Conservation (phyloP, 2,797 vertebrate species). For the Phyllotis vaccarum region DNA sequence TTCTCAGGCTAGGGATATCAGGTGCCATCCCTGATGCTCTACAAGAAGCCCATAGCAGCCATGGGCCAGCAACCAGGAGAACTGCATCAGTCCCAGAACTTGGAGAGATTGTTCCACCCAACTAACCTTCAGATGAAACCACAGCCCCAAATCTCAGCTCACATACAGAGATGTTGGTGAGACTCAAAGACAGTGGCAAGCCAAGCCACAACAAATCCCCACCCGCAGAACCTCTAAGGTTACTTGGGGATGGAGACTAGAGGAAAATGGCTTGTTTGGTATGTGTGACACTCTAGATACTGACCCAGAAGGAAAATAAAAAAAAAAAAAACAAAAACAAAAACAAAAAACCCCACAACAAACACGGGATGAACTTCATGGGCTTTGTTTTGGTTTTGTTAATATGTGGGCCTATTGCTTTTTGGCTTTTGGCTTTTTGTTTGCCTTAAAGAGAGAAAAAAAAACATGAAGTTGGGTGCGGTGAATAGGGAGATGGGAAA, state of each 20-base stretch:
- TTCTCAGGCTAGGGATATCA: neutral
- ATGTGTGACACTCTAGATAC: neutral
- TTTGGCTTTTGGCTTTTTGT: neutral
- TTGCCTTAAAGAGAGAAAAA: neutral
- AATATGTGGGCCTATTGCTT: neutral
- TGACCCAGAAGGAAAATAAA: neutral
- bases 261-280: neutral
- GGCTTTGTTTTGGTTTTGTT: neutral
- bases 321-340: too few species aligned
- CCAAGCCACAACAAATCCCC: too few species aligned
- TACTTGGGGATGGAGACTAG: too few species aligned
- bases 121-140: neutral
- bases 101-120: neutral
- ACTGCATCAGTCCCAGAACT: too few species aligned
- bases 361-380: too few species aligned
- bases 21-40: accelerated
- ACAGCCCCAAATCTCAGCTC: accelerated
- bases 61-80: accelerated
- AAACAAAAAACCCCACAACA: too few species aligned
- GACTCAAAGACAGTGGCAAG: accelerated
- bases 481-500: neutral
- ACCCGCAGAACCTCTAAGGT: neutral
- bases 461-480: neutral
- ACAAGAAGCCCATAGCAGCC: accelerated
- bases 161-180: accelerated